These are phyloP conservation scores for Bombus superbus DNA, from an alignment of 1,140 invertebrate genomes.

Conservation along the genomic window DNA sequence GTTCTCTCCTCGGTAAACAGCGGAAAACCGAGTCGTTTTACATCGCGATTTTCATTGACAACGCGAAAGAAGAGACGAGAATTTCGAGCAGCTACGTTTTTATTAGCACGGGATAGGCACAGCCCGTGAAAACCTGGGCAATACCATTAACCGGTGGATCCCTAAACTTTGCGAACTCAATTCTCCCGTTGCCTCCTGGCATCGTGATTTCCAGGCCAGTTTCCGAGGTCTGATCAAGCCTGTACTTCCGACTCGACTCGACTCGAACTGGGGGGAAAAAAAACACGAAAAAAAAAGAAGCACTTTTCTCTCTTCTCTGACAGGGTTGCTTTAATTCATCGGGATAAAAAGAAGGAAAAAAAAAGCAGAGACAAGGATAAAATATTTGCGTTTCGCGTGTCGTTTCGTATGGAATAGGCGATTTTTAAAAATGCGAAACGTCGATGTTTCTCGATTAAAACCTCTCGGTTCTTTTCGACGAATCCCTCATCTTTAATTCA, in stretches of 20 bases:
- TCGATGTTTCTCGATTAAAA: neutral
- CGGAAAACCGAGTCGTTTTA: neutral
- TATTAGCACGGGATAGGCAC: slow-evolving; percentile 60
- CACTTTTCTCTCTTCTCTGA: neutral
- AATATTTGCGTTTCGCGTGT: neutral
- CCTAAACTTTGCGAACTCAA: slow-evolving; percentile 77
- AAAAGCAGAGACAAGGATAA: neutral
- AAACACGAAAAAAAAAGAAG: neutral
- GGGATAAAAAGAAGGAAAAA: neutral
- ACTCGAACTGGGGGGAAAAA: neutral
- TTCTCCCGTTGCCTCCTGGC: slow-evolving; percentile 58
- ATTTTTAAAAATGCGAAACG: slow-evolving; percentile 2
- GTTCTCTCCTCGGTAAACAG: neutral
- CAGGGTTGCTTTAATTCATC: neutral
- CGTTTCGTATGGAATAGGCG: too few relatives aligned
- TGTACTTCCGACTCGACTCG: neutral
- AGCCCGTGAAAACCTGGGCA: slow-evolving; percentile 61
- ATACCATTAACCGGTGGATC: slow-evolving; percentile 75
- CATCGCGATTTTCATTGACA: neutral
- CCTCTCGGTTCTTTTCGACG: neutral
- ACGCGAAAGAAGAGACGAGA: too few relatives aligned
- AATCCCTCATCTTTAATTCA: slow-evolving; percentile 13
- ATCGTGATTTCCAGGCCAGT: slow-evolving; percentile 36
- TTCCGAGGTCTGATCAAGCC: slow-evolving; percentile 2
- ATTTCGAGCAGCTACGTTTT: slow-evolving; percentile 59